Evolutionary conservation across 2,113 vertebrate species (phyloP).

Genomic region (Drymodes brunneopygia): DNA sequence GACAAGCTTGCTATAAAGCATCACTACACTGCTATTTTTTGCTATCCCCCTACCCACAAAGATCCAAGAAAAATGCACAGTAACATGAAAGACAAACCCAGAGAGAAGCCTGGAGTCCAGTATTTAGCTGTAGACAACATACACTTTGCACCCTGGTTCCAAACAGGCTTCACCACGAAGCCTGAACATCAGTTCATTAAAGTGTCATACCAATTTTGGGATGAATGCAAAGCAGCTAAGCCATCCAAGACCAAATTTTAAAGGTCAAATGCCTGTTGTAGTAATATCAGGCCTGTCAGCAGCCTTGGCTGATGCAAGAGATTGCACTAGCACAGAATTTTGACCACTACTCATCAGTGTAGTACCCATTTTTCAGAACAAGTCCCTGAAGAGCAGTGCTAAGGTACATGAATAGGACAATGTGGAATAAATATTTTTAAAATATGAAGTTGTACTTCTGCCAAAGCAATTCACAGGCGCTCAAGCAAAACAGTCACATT

Average conservation of each 20-base stretch:
- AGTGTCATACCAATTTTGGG: not conserved
- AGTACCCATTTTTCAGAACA: not conserved
- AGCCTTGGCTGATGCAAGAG: not conserved
- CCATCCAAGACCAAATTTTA: not conserved
- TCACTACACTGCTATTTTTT: not conserved
- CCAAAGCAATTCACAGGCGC: conserved; percentile 12
- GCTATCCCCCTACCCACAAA: not conserved
- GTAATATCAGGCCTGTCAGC: not conserved
- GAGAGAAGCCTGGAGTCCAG: not conserved
- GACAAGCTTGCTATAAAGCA: not conserved
- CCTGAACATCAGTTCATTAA: not conserved
- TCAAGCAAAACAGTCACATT: not conserved
- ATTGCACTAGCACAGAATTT: not conserved
- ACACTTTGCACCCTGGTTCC: not conserved
- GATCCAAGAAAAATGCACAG: not conserved
- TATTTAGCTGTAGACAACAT: not conserved
- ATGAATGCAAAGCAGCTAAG: not conserved
- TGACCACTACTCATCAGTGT: not conserved
- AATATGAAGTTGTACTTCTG: not conserved
- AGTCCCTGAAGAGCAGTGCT: not conserved
- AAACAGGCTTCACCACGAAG: not conserved
- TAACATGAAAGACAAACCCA: not conserved
- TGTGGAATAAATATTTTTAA: conserved; percentile 23
- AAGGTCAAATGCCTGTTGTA: not conserved
- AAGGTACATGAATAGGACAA: not conserved